Percentiles rank a stretch among this genome's conserved stretches.
Conservation (phyloP, 2,888 invertebrate genomes). For the Rhingia campestris region DNA sequence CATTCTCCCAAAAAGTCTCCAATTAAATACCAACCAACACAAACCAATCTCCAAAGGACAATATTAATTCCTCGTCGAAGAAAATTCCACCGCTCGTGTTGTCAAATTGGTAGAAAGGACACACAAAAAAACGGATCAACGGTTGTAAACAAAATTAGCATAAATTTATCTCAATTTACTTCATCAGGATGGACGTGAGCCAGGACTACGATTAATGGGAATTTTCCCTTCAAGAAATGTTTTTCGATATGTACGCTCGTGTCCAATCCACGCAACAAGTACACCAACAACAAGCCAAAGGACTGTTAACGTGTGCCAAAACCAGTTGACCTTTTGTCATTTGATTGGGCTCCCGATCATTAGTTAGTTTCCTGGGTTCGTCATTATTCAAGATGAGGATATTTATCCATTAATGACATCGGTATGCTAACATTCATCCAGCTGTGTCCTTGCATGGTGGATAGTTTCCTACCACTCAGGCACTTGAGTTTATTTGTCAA, state of each 20-base stretch:
- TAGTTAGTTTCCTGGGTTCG: conserved; percentile 10
- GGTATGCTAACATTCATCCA: conserved; percentile 19
- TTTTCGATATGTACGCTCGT: not conserved
- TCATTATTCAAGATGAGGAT: conserved; percentile 20
- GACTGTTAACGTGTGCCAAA: not conserved
- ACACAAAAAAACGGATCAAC: not conserved
- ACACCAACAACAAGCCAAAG: not conserved
- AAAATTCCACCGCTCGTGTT: not conserved
- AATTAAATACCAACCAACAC: not conserved
- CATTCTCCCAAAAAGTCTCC: not conserved
- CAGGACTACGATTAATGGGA: conserved; percentile 18
- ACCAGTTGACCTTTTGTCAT: conserved; percentile 15
- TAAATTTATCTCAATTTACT: conserved; percentile 66
- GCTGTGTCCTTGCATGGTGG: conserved; percentile 7
- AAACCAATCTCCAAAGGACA: not conserved
- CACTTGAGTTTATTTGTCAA: too few species aligned
- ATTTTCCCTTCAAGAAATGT: conserved; percentile 10
- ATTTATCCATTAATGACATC: conserved; percentile 8
- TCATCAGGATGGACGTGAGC: conserved; percentile 34
- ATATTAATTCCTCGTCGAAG: not conserved
- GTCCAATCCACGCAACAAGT: not conserved
- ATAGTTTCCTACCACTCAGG: too few species aligned
- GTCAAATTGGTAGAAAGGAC: not conserved
- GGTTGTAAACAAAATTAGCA: conserved; percentile 59
- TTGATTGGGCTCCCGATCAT: conserved; percentile 15